These are phyloP conservation scores for Enteromius mattozi DNA, from an alignment of 2,797 vertebrate species.

Conservation along the genomic window DNA sequence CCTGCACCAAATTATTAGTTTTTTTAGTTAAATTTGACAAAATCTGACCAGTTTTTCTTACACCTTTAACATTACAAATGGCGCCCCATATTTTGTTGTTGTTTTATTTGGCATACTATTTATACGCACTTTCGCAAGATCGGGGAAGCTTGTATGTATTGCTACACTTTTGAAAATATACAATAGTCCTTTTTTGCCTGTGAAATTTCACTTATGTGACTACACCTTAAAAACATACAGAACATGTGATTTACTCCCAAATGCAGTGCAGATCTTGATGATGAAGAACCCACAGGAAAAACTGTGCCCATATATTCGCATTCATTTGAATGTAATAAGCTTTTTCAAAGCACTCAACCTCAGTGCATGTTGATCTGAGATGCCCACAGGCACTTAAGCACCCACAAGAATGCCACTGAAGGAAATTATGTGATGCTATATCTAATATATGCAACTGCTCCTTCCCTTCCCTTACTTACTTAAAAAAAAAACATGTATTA, in stretches of 20 bases:
- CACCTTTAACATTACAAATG: too few relatives aligned
- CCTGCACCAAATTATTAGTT: too few relatives aligned
- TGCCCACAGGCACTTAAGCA: constrained; percentile 33
- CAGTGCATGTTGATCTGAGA: constrained; percentile 58
- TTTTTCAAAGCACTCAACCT: constrained; percentile 17
- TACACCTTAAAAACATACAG: neutral
- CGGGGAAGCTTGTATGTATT: too few relatives aligned
- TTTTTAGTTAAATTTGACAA: too few relatives aligned
- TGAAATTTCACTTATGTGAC: neutral
- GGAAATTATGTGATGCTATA: constrained; percentile 45
- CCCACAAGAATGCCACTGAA: constrained; percentile 49
- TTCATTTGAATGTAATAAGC: constrained; percentile 44
- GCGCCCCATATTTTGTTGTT: too few relatives aligned
- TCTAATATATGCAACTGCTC: constrained; percentile 58
- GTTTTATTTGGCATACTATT: too few relatives aligned
- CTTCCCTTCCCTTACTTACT: constrained; percentile 42
- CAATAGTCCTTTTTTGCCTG: neutral
- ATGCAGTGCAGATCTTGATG: constrained; percentile 6
- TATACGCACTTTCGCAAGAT: too few relatives aligned
- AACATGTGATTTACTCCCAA: constrained; percentile 1
- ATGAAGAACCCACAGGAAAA: neutral
- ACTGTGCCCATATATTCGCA: neutral
- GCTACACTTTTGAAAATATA: neutral
- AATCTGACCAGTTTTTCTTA: too few relatives aligned
- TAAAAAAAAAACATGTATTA: constrained; percentile 46